Evolutionary conservation across 2,797 vertebrate genomes (phyloP).

Genomic region (Halcyon smyrnensis): DNA sequence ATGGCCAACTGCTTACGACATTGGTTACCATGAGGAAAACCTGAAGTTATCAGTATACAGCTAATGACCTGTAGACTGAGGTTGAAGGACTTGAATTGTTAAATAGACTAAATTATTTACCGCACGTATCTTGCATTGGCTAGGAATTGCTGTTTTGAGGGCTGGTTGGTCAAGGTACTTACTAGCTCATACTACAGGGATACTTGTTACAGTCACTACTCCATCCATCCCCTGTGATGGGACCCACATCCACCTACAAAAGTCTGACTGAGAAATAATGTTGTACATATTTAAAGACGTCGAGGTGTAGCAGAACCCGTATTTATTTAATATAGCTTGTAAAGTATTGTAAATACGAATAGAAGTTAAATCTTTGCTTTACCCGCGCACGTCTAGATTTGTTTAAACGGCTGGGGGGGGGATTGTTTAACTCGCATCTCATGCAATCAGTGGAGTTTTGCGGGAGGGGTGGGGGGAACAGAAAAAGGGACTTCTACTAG

Average conservation of each 20-base stretch:
- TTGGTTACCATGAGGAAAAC: not conserved
- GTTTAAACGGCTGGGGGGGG: not conserved
- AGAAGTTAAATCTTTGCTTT: constrained; percentile 56
- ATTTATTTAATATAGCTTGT: constrained; percentile 84
- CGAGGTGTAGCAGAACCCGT: constrained; percentile 58
- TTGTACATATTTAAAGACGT: constrained; percentile 73
- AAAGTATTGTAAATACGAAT: constrained; percentile 76
- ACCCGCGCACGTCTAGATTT: not conserved
- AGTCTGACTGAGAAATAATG: constrained; percentile 59
- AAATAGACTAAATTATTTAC: constrained; percentile 39
- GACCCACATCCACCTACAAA: not conserved
- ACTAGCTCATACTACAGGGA: constrained; percentile 24
- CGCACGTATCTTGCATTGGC: not conserved
- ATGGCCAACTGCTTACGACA: not conserved
- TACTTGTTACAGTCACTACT: constrained; percentile 15
- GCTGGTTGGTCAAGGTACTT: constrained; percentile 33
- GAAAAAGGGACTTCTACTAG: no score
- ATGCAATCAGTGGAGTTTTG: not conserved
- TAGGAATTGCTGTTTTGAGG: not conserved
- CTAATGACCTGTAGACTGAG: constrained; percentile 16
- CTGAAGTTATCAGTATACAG: not conserved
- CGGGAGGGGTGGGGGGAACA: not conserved
- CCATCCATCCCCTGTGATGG: not conserved
- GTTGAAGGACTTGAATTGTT: constrained; percentile 48
- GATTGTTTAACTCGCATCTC: not conserved